Base-by-base conservation (phyloP, 1,140 invertebrate genomes). In the Drosophila ercepeae region DNA sequence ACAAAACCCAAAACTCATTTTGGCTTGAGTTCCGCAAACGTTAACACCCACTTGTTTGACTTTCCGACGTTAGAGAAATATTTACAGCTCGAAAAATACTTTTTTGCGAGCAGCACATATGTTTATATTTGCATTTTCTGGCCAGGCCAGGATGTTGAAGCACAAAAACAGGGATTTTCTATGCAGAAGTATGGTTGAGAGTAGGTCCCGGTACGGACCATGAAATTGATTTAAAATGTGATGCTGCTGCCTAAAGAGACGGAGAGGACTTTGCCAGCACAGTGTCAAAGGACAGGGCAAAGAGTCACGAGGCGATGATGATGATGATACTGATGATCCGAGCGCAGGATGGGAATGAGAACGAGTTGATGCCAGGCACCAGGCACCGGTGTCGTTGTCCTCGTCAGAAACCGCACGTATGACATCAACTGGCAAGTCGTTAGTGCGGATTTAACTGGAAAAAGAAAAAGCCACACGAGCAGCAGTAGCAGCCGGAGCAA, bases 181-280 rank as follows among this genome's bases (percentile, higher is more conserved):
- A 34, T 44, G 63, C 18, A 41, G 32, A 18, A 45, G 50, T 34
- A 41, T 27, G 39, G 53, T 29, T 41, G 45, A 36, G 45, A 21
- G 54, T 45, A 48, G 42, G 39, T 46, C 39, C 27, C 53, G 61
- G 29, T 46, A 32, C n/a, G 42, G 50, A 69, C 69, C 52, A 79
- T 74, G 73, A 84, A 86, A 86, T 89, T 88, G 82, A 88, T 88
- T 88, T 89, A 71, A 82, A 88, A 89, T 78, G 82, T 78, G 64
- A 81, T 25, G 50, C 72, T 53, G 68, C 68, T 53, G 68, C 68
- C 73, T 32, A 65, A 55, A 70, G 75, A 70, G 65, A 60, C 58
- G 48, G 53, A 46, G 54, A 63, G 42, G 39, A 50, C 25, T 27
- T 9, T 32, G 29, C 29, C 29, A 32, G 11, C 16, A 45, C 41